Conservation (phyloP, 2,888 invertebrate species). For the Pseudococcus jackbeardsleyi region DNA sequence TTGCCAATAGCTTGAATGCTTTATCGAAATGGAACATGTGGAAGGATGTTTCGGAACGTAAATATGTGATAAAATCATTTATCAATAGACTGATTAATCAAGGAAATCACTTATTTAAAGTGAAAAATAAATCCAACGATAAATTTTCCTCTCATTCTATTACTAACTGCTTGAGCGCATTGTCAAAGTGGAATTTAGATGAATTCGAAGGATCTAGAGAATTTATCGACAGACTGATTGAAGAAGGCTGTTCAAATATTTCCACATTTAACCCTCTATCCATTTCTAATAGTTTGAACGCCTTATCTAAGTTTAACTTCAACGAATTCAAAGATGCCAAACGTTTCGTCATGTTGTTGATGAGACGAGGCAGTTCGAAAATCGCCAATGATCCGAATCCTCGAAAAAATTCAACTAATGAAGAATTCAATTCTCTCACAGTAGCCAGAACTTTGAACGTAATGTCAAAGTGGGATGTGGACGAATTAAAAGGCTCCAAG, state of each 20-base stretch:
- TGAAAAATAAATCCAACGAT: too few relatives aligned
- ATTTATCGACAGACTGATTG: neutral
- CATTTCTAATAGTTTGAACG: neutral
- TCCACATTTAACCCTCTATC: neutral
- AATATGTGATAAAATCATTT: too few relatives aligned
- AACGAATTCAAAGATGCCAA: neutral
- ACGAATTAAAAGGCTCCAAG: too few relatives aligned
- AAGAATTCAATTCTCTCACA: neutral
- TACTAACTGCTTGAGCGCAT: neutral
- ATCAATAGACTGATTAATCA: too few relatives aligned
- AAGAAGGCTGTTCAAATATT: neutral
- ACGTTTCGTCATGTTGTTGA: neutral
- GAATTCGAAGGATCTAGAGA: neutral
- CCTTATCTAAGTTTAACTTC: neutral
- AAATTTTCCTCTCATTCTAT: too few relatives aligned
- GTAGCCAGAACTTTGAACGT: too few relatives aligned
- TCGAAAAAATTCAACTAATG: neutral
- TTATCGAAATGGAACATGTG: too few relatives aligned
- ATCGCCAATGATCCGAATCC: neutral
- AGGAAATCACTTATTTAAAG: too few relatives aligned
- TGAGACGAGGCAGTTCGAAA: neutral
- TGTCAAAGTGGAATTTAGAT: neutral
- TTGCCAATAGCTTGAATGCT: too few relatives aligned
- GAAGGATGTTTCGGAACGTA: too few relatives aligned
- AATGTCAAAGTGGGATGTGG: too few relatives aligned